Percentiles rank a stretch among this genome's conserved stretches.
Conservation (phyloP, 2,888 invertebrate genomes). For the Cerastoderma edule region DNA sequence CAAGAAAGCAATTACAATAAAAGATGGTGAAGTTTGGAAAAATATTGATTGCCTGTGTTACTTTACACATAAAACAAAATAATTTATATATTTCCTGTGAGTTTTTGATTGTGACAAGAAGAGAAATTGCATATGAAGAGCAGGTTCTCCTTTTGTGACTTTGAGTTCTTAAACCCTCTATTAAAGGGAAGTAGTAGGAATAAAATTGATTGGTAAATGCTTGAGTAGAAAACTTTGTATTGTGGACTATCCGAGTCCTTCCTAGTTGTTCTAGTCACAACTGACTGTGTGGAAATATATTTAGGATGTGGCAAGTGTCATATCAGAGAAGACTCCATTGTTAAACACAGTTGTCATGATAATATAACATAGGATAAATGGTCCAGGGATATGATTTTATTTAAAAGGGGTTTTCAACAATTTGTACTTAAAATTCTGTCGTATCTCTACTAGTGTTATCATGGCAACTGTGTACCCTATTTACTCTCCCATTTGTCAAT, state of each 20-base stretch:
- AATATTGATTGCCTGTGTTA: neutral
- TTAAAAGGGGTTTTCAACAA: neutral
- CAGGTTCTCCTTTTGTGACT: slow-evolving; percentile 3
- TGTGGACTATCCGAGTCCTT: neutral
- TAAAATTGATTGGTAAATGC: neutral
- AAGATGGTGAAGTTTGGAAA: neutral
- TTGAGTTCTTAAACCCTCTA: neutral
- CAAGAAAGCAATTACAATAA: neutral
- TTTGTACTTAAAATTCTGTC: slow-evolving; percentile 6
- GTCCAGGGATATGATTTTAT: neutral
- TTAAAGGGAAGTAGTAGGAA: neutral
- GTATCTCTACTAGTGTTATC: slow-evolving; percentile 24
- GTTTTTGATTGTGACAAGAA: neutral
- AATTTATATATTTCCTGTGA: neutral
- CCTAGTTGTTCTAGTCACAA: neutral
- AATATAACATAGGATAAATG: slow-evolving; percentile 7
- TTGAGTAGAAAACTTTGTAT: neutral
- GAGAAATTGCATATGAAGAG: neutral
- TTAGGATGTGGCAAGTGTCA: slow-evolving; percentile 18
- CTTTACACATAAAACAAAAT: neutral
- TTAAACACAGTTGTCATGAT: slow-evolving; percentile 20
- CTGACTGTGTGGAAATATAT: neutral
- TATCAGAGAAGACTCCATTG: slow-evolving; percentile 9
- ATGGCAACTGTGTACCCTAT: slow-evolving; percentile 53
- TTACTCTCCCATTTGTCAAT: no score